Conservation (phyloP, 2,888 invertebrate species). For the Nephrocerus scutellatus region DNA sequence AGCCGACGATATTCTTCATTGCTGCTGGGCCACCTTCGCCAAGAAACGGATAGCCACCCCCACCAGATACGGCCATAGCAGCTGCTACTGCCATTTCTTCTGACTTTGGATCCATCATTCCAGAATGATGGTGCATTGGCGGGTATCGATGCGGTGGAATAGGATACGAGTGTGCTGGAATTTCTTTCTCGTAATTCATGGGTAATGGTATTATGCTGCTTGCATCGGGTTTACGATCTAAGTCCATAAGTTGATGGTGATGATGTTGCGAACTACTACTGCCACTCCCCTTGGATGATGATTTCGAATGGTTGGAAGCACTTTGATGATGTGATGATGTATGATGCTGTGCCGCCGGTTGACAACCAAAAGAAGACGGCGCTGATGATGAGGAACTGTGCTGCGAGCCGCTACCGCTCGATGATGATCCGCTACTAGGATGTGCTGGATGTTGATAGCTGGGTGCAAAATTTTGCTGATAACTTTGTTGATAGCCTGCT, state of each 20-base stretch:
- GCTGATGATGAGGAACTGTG: slow-evolving; percentile 24
- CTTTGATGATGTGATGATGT: slow-evolving; percentile 9
- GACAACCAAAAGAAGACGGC: slow-evolving; percentile 25
- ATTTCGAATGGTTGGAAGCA: slow-evolving; percentile 25
- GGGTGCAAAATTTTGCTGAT: slow-evolving; percentile 44
- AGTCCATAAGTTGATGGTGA: slow-evolving; percentile 37
- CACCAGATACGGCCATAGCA: slow-evolving; percentile 28
- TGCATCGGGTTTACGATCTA: slow-evolving; percentile 44
- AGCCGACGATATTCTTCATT: slow-evolving; percentile 58
- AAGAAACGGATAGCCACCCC: slow-evolving; percentile 52
- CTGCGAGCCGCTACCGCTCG: slow-evolving; percentile 33
- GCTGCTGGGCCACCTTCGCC: slow-evolving; percentile 65
- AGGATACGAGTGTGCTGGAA: slow-evolving; percentile 47
- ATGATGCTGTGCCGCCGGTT: no score
- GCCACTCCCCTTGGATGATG: slow-evolving; percentile 20
- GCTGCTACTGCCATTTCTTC: slow-evolving; percentile 36
- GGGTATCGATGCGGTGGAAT: slow-evolving; percentile 44
- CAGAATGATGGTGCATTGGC: slow-evolving; percentile 29
- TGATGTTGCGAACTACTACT: slow-evolving; percentile 26
- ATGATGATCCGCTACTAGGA: no score
- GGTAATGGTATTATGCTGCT: slow-evolving; percentile 43
- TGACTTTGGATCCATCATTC: slow-evolving; percentile 37
- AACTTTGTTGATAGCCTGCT: slow-evolving; percentile 42
- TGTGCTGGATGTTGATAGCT: slow-evolving; percentile 39
- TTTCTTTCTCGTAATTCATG: slow-evolving; percentile 48